Percentiles rank a stretch among this genome's conserved stretches.
These are phyloP conservation scores for Mythimna loreyi DNA, from an alignment of 2,888 invertebrate genomes.

Conservation along the genomic window DNA sequence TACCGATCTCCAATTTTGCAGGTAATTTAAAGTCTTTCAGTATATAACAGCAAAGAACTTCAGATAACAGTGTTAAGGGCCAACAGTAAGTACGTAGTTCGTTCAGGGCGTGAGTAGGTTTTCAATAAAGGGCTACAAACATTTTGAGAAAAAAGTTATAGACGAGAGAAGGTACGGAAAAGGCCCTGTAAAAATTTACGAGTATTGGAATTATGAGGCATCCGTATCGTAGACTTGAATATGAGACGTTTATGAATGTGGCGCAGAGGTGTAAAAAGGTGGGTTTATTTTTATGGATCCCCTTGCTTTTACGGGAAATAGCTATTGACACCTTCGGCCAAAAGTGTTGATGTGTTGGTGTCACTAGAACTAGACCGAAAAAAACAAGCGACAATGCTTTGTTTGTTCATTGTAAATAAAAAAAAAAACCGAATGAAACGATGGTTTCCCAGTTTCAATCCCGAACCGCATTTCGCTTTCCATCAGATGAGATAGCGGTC, in stretches of 20 bases:
- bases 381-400: no score
- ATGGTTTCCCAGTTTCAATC: no score
- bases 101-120: constrained; percentile 31
- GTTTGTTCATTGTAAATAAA: no score
- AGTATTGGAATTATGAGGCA: constrained; percentile 1
- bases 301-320: constrained; percentile 10
- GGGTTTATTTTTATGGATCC: not conserved
- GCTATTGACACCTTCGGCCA: not conserved
- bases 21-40: constrained; percentile 61
- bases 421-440: no score
- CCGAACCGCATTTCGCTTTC: no score
- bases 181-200: constrained; percentile 28
- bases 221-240: not conserved
- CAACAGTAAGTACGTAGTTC: constrained; percentile 22
- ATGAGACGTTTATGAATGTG: not conserved
- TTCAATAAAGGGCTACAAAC: constrained; percentile 1
- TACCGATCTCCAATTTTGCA: constrained; percentile 60
- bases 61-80: constrained; percentile 36
- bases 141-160: not conserved
- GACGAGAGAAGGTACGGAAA: not conserved
- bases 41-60: constrained; percentile 33
- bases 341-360: no score
- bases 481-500: no score
- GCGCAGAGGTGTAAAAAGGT: not conserved
- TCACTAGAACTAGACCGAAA: no score